Base-by-base conservation (phyloP, 2,888 invertebrate genomes). In the Chouioia cunea region DNA sequence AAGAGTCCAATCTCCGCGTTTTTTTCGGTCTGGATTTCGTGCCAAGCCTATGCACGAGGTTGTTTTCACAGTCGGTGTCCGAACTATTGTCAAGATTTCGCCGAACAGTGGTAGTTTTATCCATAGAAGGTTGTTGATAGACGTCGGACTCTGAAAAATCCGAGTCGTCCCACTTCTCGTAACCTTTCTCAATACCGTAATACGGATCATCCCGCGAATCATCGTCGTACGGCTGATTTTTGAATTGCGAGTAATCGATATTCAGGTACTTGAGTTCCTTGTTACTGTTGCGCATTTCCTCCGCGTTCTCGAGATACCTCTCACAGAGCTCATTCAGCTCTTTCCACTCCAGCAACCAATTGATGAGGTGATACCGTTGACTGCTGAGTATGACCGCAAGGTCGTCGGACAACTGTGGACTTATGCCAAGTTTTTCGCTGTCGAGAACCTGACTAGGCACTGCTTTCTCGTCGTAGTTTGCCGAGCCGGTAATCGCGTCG, bases 261-360 rank as follows among this genome's bases (percentile, higher is more conserved):
- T 93, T 91, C 2, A 93, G 86, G 81, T 90, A 93, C 80, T 92
- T 92, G 1, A 73, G 70, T 81, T 93, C 93, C 0, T 91, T 92
- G 50, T 91, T 90, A 18, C 90, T 87, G 53, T 90, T 90, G 52
- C 90, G 88, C 20, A 91, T 91, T 62, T 91, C 89, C 71, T 88
- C 87, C 3, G 88, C 88, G 75, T 88, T 87, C 70, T 89, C 87
- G 46, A 90, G 79, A 77, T 90, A 90, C 76, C 67, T 65, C 71
- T 88, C 86, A 81, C 90, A 91, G n/a, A 89, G 81, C n/a, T 83
- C 78, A 65, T 87, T 87, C 63, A 90, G 81, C 75, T 90, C 88
- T 53, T 83, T 82, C 90, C 91, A 91, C 46, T 88, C 87, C 14
- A 91, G 86, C 65, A 90, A 89, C 93, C 93, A 93, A 6, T 90